Conservation (phyloP, 2,888 invertebrate genomes). For the Xylota sylvarum region DNA sequence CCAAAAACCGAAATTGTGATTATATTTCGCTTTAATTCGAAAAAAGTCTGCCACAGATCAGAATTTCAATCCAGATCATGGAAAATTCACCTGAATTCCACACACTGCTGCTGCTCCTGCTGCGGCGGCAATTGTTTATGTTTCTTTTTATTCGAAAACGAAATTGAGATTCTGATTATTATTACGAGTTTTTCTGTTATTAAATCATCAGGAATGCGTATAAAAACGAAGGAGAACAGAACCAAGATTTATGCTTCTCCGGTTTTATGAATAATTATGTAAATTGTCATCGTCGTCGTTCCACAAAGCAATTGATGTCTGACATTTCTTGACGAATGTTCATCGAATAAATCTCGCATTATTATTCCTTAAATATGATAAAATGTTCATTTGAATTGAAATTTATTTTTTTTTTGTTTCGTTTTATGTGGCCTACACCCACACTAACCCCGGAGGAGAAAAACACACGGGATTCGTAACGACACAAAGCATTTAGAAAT, state of each 20-base stretch:
- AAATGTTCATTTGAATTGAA: slow-evolving; percentile 55
- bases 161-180: background rate
- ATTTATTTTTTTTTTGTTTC: slow-evolving; percentile 35
- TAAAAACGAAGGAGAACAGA: background rate
- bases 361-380: slow-evolving; percentile 49
- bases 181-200: background rate
- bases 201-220: background rate
- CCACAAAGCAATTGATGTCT: slow-evolving; percentile 25
- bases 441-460: background rate
- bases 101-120: background rate
- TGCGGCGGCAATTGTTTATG: background rate
- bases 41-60: background rate
- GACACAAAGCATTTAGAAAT: slow-evolving; percentile 6
- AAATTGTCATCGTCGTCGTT: slow-evolving; percentile 24
- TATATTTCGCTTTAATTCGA: background rate
- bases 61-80: background rate
- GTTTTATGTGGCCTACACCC: slow-evolving; percentile 5
- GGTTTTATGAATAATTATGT: slow-evolving; percentile 63
- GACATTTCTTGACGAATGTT: slow-evolving; percentile 48
- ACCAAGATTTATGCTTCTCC: slow-evolving; percentile 19
- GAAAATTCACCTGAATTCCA: background rate
- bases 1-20: too few species aligned
- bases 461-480: slow-evolving; percentile 13
- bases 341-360: slow-evolving; percentile 52
- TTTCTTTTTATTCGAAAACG: background rate